Conservation (phyloP, 2,113 vertebrate species). For the Brienomyrus brachyistius region DNA sequence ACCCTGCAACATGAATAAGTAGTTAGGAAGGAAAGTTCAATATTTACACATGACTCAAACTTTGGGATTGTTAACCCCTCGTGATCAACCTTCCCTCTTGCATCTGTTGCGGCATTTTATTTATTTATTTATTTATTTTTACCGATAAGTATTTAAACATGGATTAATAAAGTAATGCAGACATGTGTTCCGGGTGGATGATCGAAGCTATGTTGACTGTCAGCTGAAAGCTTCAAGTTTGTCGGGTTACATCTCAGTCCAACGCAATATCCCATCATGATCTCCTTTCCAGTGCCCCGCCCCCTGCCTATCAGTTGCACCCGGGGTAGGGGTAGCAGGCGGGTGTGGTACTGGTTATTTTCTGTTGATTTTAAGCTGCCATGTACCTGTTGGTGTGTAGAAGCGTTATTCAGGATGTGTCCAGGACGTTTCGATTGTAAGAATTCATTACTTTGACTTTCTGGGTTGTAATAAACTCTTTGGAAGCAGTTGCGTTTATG, state of each 20-base stretch:
- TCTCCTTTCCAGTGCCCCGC: neutral
- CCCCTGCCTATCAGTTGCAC: neutral
- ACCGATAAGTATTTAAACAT: neutral
- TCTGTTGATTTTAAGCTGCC: neutral
- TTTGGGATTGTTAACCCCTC: neutral
- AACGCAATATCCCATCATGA: neutral
- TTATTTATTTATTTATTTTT: neutral
- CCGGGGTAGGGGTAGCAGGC: neutral
- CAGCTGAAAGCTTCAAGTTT: neutral
- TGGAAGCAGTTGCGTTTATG: neutral
- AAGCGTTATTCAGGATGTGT: too few relatives aligned
- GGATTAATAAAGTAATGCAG: neutral
- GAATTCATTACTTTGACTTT: too few relatives aligned
- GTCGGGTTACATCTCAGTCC: neutral
- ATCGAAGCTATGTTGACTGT: neutral
- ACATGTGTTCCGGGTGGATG: neutral
- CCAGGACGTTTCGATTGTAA: too few relatives aligned
- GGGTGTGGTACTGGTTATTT: neutral
- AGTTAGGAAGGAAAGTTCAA: neutral
- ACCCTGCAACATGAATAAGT: neutral
- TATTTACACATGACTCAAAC: conserved; percentile 9
- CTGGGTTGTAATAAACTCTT: too few relatives aligned
- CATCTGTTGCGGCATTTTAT: neutral
- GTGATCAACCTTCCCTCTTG: neutral
- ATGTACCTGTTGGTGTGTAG: neutral